Percentiles rank a stretch among this genome's conserved stretches.
Conservation (phyloP, 2,888 invertebrate species). For the Pardosa pseudoannulata region DNA sequence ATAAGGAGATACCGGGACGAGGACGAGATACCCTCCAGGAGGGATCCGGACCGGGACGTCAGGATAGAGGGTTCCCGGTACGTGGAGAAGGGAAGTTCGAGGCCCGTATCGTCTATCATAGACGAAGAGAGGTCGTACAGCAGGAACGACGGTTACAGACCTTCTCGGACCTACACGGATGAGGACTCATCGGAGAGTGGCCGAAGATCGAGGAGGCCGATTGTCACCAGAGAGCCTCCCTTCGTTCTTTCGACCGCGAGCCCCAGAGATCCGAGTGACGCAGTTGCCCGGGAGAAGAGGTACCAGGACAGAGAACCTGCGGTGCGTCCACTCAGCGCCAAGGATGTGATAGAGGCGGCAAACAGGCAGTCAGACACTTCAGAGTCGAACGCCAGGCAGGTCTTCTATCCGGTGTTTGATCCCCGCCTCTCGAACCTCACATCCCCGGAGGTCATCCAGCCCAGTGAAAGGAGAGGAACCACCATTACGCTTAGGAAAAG, state of each 20-base stretch:
- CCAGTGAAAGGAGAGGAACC: slow-evolving; percentile 52
- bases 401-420: slow-evolving; percentile 53
- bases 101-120: neutral
- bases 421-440: slow-evolving; percentile 49
- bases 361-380: slow-evolving; percentile 23
- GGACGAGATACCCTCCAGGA: neutral
- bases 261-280: neutral
- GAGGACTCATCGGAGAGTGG: neutral
- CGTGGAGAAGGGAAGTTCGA: neutral
- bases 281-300: slow-evolving; percentile 1
- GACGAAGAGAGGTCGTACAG: slow-evolving; percentile 2
- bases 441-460: slow-evolving; percentile 48
- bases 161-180: neutral
- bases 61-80: neutral
- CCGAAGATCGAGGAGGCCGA: neutral
- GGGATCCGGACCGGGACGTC: neutral
- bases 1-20: neutral
- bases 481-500: slow-evolving; percentile 35
- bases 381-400: slow-evolving; percentile 13
- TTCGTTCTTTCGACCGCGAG: neutral
- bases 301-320: neutral
- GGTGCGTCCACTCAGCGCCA: slow-evolving; percentile 25
- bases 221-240: neutral
- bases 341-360: slow-evolving; percentile 57
- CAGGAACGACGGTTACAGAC: no score